Percentiles rank a stretch among this genome's conserved stretches.
These are phyloP conservation scores for Morpho achilles DNA, from an alignment of 2,888 invertebrate genomes.

Conservation along the genomic window DNA sequence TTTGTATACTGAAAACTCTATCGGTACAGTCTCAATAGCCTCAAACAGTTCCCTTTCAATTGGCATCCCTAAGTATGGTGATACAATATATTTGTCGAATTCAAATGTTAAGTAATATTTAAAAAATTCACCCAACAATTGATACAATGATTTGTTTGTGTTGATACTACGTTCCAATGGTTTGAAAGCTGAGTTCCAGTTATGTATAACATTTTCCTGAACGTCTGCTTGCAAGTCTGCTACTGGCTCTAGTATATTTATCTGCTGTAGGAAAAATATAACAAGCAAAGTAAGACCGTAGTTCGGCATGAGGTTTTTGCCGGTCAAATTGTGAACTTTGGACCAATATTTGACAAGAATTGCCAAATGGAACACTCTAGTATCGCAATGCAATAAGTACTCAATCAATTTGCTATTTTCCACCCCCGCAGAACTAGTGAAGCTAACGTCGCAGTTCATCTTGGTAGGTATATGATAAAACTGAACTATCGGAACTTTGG, in stretches of 20 bases:
- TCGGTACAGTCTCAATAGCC: constrained; percentile 23
- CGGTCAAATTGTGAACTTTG: constrained; percentile 77
- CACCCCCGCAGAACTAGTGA: constrained; percentile 83
- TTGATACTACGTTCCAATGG: constrained; percentile 15
- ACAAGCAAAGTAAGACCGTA: constrained; percentile 83
- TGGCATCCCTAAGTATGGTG: constrained; percentile 32
- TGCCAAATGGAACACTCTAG: constrained; percentile 77
- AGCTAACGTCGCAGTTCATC: constrained; percentile 84
- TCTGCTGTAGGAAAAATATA: constrained; percentile 85
- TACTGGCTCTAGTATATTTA: constrained; percentile 78
- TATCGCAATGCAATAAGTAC: constrained; percentile 76
- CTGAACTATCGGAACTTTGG: constrained; percentile 88
- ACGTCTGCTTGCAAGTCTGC: constrained; percentile 55
- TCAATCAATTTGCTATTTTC: constrained; percentile 83
- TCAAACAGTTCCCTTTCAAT: constrained; percentile 28
- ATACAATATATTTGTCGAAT: constrained; percentile 32
- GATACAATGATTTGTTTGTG: constrained; percentile 27
- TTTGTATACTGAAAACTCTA: constrained; percentile 31
- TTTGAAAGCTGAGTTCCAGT: constrained; percentile 81
- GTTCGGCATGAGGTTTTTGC: constrained; percentile 74
- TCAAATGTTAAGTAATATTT: constrained; percentile 38
- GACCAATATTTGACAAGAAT: constrained; percentile 88
- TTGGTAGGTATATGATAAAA: constrained; percentile 81
- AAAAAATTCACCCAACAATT: constrained; percentile 43
- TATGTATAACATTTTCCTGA: constrained; percentile 49